Base-by-base conservation (phyloP, 2,113 vertebrate genomes). In the Grus americana region DNA sequence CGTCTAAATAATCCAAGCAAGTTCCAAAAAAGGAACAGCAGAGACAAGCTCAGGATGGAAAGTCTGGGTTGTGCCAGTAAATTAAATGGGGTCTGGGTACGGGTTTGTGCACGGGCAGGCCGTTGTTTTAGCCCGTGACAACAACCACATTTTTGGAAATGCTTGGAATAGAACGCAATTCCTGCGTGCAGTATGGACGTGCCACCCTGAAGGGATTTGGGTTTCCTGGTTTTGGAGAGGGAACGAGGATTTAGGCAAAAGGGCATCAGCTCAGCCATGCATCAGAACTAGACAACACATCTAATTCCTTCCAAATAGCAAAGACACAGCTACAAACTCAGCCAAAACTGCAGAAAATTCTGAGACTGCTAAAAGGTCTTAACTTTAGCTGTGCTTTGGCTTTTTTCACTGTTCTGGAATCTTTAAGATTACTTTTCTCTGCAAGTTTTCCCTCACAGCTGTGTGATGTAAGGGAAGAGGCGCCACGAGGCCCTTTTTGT, bases 401-500 rank as follows among this genome's bases (percentile, higher is more conserved):
- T 63, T 81, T 67, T 19, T 50, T 52, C 12, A 5, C 20, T 58
- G 4, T 24, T 65, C 7, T 71, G 21, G 34, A 85, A 30, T 29
- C 21, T 42, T 61, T n/a, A n/a, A 42, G 34, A 12, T 32, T 0
- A 22, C 40, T 82, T 84, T 65, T 36, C 54, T 75, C 23, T 29
- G 17, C 13, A 78, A 21, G 4, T 34, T 86, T 73, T 76, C 16
- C 29, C 20, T 49, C 20, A 42, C 27, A 0, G 5, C 34, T 12
- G 1, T 1, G 2, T 58, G 17, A 42, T 29, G 15, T 65, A 36
- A 42, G 16, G 68, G 54, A 68, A 65, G 2, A 75, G 8, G 3
- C 32, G 38, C 7, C 16, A 70, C 0, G 1, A 66, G 20, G 18
- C 1, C 1, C 7, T 14, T 57, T 80, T 30, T 46, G 34, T 34